Percentiles rank a stretch among this genome's conserved stretches.
Evolutionary conservation across 2,113 vertebrate genomes (phyloP).

Genomic region (Xyliphius kryptos): DNA sequence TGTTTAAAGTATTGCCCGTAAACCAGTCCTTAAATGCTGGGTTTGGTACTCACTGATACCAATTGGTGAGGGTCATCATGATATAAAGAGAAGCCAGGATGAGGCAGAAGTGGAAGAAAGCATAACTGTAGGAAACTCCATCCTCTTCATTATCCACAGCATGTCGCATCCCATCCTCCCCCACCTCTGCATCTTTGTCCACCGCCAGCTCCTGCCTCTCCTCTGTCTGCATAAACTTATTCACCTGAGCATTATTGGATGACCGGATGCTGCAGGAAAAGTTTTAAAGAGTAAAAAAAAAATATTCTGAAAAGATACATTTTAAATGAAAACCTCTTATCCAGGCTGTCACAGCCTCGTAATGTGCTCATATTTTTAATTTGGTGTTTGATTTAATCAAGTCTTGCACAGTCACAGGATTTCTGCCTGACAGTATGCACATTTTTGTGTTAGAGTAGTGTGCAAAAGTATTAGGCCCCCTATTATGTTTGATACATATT

Average conservation of each 20-base stretch:
- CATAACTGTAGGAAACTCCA: slow-evolving; percentile 79
- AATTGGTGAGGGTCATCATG: slow-evolving; percentile 74
- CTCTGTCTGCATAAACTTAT: slow-evolving; percentile 84
- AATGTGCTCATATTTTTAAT: too few species aligned
- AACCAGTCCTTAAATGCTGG: too few species aligned
- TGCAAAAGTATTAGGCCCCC: too few species aligned
- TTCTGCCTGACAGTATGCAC: too few species aligned
- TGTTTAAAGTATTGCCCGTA: too few species aligned
- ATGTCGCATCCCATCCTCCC: slow-evolving; percentile 51
- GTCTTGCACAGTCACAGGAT: too few species aligned
- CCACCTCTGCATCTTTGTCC: fast-evolving
- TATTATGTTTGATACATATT: too few species aligned
- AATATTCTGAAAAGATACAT: too few species aligned
- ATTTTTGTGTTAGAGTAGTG: too few species aligned
- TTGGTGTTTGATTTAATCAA: too few species aligned
- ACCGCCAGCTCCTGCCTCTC: slow-evolving; percentile 52
- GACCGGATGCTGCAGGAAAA: slow-evolving; percentile 69
- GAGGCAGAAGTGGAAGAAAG: slow-evolving; percentile 89
- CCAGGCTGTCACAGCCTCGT: too few species aligned
- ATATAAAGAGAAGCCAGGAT: slow-evolving; percentile 71
- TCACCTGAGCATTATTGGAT: slow-evolving; percentile 82
- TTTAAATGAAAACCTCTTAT: too few species aligned
- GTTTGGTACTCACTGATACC: slow-evolving; percentile 75
- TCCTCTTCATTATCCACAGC: slow-evolving; percentile 86
- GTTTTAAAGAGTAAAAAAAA: neutral